Conservation (phyloP, 2,797 vertebrate species). For the Cottoperca gobio region DNA sequence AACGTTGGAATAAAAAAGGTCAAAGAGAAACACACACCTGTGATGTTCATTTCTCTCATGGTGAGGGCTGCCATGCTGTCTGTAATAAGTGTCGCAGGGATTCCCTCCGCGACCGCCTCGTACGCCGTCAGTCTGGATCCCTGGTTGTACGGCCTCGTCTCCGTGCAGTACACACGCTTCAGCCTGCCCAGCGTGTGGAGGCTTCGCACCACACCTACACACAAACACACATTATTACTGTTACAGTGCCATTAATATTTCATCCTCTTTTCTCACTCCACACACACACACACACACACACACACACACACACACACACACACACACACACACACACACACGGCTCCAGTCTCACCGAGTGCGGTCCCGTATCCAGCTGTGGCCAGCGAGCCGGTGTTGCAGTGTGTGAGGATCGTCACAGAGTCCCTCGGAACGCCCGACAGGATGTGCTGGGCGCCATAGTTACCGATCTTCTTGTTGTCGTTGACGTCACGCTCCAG, state of each 20-base stretch:
- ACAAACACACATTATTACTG: constrained; percentile 62
- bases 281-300: too few relatives aligned
- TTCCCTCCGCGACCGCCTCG: constrained; percentile 89
- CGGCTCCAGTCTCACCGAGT: constrained; percentile 83
- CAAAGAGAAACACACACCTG: constrained; percentile 77
- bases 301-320: too few relatives aligned
- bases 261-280: not conserved
- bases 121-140: constrained; percentile 92
- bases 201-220: constrained; percentile 90
- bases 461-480: constrained; percentile 92
- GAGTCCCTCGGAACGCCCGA: constrained; percentile 84
- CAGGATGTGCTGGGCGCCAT: constrained; percentile 91
- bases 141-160: constrained; percentile 95
- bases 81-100: constrained; percentile 91
- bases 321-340: constrained; percentile 1
- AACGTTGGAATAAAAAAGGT: not conserved
- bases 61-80: constrained; percentile 92
- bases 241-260: constrained; percentile 1
- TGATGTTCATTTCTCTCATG: constrained; percentile 89
- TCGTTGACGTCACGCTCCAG: constrained; percentile 90
- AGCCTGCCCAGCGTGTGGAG: constrained; percentile 87
- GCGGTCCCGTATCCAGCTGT: constrained; percentile 94
- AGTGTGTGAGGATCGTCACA: constrained; percentile 92
- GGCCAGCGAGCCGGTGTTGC: constrained; percentile 93
- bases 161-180: constrained; percentile 90